Base-by-base conservation (phyloP, 2,797 vertebrate species). In the Threskiornis aethiopicus region DNA sequence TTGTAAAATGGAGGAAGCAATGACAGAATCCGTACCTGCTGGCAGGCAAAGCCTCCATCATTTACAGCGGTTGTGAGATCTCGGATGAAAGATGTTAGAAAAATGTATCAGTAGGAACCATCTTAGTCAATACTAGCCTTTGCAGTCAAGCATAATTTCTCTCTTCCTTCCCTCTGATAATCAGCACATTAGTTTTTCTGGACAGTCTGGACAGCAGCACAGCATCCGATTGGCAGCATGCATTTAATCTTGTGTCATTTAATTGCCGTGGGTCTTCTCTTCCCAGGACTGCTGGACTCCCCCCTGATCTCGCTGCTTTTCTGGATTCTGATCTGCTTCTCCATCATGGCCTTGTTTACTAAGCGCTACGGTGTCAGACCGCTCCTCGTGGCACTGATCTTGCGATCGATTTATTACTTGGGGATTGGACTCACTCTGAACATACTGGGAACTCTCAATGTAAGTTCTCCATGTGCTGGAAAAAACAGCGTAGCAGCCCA, bases 391-490 rank as follows among this genome's bases (percentile, higher is more conserved):
- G 99, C 99, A 0, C 98, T 99, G 82, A 99, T 99, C 85, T 96
- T 99, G 82, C 98, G 99, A 12, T 99, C 99, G 61, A 99, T 99
- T 87, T 99, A 99, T 96, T 99, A 99, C 97, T 83, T 99, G 18
- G 99, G 99, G 96, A 99, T 99, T 7, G 99, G 99, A 6, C 99
- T 99, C 97, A 99, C 99, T 0, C 99, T 99, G 70, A 98, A 99
- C 90, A 98, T 99, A 93, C 98, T 99, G 86, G 99, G 99, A 0
- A 97, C 98, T 2, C 98, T 99, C 94, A 99, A 99, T 9, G 99
- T 99, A 97, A 99, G 99, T 97, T 25, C 61, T 65, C 33, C 19
- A 0, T 0, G 1, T 3, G 44, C 84, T n/a, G 80, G 44, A 28
- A 61, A 25, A n/a, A n/a, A 5, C 1, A n/a, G 39, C 10, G 0